phyloP scores from a whole-genome alignment of 2,797 vertebrate species.

The Sebastes taczanowskii region DNA sequence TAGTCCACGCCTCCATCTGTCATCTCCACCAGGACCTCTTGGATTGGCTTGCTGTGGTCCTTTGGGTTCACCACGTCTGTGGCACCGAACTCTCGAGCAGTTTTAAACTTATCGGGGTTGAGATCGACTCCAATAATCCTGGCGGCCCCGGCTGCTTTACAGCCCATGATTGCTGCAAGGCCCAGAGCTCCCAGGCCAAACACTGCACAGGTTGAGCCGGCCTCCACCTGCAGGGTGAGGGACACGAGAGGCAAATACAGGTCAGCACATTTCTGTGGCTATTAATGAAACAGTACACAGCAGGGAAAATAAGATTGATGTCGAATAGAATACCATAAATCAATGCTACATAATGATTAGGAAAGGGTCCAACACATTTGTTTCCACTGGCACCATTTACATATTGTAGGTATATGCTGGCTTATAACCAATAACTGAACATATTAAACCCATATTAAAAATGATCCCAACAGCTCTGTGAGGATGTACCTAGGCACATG shows the following conservation, averaged over 20 bases:
- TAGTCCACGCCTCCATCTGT: conserved; percentile 83
- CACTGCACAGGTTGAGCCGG: conserved; percentile 83
- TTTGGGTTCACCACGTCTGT: conserved; percentile 86
- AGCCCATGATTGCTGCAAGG: conserved; percentile 86
- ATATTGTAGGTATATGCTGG: background rate
- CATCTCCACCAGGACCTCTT: conserved; percentile 84
- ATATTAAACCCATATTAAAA: background rate
- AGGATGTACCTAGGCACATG: background rate
- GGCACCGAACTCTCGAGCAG: conserved; percentile 83
- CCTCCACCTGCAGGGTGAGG: conserved; percentile 77
- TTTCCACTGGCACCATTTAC: background rate
- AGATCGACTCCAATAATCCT: conserved; percentile 86
- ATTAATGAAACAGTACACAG: background rate
- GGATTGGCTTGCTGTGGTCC: conserved; percentile 83
- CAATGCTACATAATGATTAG: background rate
- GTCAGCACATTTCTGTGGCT: background rate
- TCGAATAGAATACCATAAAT: background rate
- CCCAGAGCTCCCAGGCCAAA: conserved; percentile 89
- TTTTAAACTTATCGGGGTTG: conserved; percentile 85
- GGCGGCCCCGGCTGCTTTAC: conserved; percentile 82
- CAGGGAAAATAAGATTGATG: background rate
- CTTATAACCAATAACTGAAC: background rate
- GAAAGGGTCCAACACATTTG: background rate
- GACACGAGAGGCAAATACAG: background rate
- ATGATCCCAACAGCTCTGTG: background rate